phyloP scores from a whole-genome alignment of 1,140 invertebrate genomes.

The Steinernema khuongi region DNA sequence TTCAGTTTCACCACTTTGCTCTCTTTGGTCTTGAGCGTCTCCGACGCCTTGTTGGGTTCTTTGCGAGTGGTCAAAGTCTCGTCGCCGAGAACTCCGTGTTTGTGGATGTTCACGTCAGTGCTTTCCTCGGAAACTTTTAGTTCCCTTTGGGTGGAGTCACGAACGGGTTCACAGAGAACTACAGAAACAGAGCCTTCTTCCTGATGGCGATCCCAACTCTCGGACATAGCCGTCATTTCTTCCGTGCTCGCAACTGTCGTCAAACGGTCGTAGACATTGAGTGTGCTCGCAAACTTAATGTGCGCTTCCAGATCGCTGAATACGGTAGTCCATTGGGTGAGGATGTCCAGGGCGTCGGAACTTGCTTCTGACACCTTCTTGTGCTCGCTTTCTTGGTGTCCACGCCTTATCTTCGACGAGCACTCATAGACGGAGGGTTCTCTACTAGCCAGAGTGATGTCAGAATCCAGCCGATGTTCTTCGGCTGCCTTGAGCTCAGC shows the following conservation, averaged over 20 bases:
- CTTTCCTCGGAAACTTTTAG: constrained; percentile 17
- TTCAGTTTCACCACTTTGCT: constrained; percentile 28
- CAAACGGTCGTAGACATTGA: constrained; percentile 37
- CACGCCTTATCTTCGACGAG: background rate
- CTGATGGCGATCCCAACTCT: constrained; percentile 8
- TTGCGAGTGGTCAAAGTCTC: background rate
- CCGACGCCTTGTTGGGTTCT: constrained; percentile 16
- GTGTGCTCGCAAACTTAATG: constrained; percentile 22
- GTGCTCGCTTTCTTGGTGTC: background rate
- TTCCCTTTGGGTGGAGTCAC: background rate
- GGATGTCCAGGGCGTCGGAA: background rate
- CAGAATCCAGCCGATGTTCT: constrained; percentile 28
- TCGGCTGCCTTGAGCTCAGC: constrained; percentile 21
- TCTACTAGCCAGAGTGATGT: constrained; percentile 12
- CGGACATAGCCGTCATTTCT: constrained; percentile 3
- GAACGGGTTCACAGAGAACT: background rate
- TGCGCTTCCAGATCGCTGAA: constrained; percentile 42
- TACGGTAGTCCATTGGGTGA: constrained; percentile 41
- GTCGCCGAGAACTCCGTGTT: background rate
- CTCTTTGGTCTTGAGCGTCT: constrained; percentile 20
- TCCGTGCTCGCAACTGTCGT: constrained; percentile 25
- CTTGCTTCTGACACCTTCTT: background rate
- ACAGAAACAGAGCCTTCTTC: background rate
- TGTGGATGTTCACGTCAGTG: constrained; percentile 2
- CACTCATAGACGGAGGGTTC: background rate